Evolutionary conservation across 1,140 invertebrate species (phyloP).

Genomic region (Eriocheir sinensis): DNA sequence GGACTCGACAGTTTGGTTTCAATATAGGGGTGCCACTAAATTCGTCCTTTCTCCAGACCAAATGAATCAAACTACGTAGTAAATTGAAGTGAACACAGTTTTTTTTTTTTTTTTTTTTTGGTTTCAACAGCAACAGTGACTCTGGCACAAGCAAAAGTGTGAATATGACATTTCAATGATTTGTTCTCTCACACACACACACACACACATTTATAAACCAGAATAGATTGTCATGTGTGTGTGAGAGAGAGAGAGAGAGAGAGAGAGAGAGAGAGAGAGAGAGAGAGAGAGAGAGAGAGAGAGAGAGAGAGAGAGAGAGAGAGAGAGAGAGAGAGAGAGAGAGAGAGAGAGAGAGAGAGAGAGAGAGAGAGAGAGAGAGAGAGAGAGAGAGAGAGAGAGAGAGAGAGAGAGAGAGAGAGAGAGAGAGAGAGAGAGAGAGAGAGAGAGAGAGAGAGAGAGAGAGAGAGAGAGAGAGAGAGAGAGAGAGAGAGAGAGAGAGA

Average conservation of each 20-base stretch:
- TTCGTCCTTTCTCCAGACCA: too few species aligned
- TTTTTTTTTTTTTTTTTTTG: too few species aligned
- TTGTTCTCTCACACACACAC: neutral
- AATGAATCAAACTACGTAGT: too few species aligned
- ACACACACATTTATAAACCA: neutral
- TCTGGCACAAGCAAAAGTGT: too few species aligned
- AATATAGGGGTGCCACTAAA: too few species aligned
- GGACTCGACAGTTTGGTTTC: too few species aligned
- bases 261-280: neutral
- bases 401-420: neutral
- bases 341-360: slow-evolving; percentile 29
- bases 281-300: neutral
- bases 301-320: too few species aligned
- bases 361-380: neutral
- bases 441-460: slow-evolving; percentile 45
- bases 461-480: too few species aligned
- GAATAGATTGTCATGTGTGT: slow-evolving; percentile 28
- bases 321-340: slow-evolving; percentile 39
- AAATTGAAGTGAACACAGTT: too few species aligned
- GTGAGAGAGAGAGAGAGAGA: neutral
- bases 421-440: neutral
- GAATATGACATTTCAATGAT: too few species aligned
- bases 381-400: slow-evolving; percentile 1
- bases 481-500: too few species aligned
- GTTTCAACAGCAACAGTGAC: too few species aligned